Conservation (phyloP, 2,888 invertebrate species). For the Xanthorhoe designata region DNA sequence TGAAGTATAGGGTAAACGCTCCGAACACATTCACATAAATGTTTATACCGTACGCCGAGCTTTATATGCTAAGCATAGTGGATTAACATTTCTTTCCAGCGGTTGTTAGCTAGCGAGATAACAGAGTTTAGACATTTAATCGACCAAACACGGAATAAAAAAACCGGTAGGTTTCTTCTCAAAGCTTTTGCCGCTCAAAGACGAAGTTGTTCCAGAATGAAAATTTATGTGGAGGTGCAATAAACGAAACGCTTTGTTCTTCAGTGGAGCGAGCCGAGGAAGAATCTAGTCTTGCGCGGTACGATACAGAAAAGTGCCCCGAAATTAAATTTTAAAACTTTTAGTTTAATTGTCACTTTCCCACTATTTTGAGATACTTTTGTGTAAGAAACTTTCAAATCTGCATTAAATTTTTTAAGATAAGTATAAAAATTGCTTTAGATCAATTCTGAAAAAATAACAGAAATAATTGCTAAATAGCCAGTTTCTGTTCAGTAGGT, state of each 20-base stretch:
- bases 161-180: constrained; percentile 53
- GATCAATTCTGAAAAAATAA: too few relatives aligned
- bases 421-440: too few relatives aligned
- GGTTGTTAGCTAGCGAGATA: constrained; percentile 1
- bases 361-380: too few relatives aligned
- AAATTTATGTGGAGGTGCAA: constrained; percentile 62
- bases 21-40: neutral
- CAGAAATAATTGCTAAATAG: too few relatives aligned
- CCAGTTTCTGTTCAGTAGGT: too few relatives aligned
- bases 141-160: constrained; percentile 3
- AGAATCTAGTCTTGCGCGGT: constrained; percentile 14
- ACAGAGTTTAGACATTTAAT: neutral
- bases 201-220: constrained; percentile 61
- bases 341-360: neutral
- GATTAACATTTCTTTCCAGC: neutral
- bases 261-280: constrained; percentile 33
- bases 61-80: neutral
- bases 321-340: neutral
- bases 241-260: constrained; percentile 58
- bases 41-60: neutral
- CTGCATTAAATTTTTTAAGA: too few relatives aligned
- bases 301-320: neutral
- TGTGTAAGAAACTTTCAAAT: too few relatives aligned
- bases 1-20: neutral
- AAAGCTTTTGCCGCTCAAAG: constrained; percentile 57